These are phyloP conservation scores for Crax fasciolata DNA, from an alignment of 2,797 vertebrate genomes.

Conservation along the genomic window DNA sequence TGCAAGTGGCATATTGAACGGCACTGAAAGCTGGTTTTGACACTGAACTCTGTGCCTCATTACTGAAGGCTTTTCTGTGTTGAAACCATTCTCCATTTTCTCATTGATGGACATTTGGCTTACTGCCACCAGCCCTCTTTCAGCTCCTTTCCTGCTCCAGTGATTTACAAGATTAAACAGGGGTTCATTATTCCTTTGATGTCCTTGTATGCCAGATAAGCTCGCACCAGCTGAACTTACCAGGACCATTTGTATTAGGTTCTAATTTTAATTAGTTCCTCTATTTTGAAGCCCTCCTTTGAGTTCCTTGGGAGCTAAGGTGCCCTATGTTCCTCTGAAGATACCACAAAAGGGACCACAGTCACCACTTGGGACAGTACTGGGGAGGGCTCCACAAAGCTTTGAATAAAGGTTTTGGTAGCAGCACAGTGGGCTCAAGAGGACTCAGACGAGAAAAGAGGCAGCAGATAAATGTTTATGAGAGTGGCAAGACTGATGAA, in stretches of 20 bases:
- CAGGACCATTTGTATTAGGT: neutral
- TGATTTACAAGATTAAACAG: constrained; percentile 69
- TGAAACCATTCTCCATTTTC: constrained; percentile 41
- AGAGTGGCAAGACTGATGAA: neutral
- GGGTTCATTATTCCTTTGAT: constrained; percentile 65
- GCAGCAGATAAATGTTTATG: rapidly evolving
- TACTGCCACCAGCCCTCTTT: constrained; percentile 10
- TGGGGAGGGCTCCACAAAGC: neutral
- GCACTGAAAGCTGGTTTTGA: constrained; percentile 30
- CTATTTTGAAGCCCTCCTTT: constrained; percentile 23
- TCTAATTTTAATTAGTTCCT: constrained; percentile 57
- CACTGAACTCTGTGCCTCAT: constrained; percentile 5
- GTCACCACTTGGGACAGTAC: neutral
- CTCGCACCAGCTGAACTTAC: constrained; percentile 30
- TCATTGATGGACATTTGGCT: constrained; percentile 45
- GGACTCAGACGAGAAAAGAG: neutral
- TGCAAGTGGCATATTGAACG: neutral
- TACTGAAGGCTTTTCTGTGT: constrained; percentile 29
- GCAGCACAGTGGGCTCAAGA: neutral
- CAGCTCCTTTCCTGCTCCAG: constrained; percentile 58
- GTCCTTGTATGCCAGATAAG: constrained; percentile 25
- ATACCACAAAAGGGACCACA: neutral
- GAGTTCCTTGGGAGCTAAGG: neutral
- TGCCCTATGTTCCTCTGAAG: neutral
- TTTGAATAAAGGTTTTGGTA: neutral